Evolutionary conservation across 2,797 vertebrate species (phyloP).

Genomic region (Helostoma temminkii): DNA sequence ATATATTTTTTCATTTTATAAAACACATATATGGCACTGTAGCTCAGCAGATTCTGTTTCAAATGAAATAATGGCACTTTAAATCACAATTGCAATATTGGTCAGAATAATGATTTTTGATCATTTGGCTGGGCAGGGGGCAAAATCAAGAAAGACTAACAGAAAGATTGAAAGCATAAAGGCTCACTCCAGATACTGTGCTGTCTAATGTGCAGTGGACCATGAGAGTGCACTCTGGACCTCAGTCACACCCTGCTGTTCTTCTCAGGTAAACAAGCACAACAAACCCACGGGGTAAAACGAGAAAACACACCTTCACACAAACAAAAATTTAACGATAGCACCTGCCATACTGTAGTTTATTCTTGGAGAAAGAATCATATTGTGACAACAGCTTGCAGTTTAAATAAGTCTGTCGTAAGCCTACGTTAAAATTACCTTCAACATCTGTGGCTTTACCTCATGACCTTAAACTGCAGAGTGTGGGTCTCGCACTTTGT

Average conservation of each 20-base stretch:
- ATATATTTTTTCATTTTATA: too few relatives aligned
- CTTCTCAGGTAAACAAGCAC: conserved; percentile 67
- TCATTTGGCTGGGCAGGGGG: not conserved
- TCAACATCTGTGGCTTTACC: conserved; percentile 51
- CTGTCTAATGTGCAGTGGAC: conserved; percentile 61
- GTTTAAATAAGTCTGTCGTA: conserved; percentile 10
- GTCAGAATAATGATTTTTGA: not conserved
- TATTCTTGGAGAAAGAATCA: not conserved
- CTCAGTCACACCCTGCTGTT: conserved; percentile 71
- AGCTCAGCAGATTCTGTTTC: too few relatives aligned
- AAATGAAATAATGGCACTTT: not conserved
- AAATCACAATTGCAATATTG: not conserved
- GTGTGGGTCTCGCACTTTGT: not conserved
- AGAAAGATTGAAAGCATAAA: conserved; percentile 32
- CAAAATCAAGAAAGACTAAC: conserved; percentile 20
- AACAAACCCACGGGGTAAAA: conserved; percentile 45
- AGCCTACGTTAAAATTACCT: conserved; percentile 57
- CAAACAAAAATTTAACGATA: conserved; percentile 21
- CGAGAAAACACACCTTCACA: conserved; percentile 15
- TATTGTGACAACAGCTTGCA: not conserved
- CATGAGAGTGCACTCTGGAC: conserved; percentile 59
- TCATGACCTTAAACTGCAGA: conserved; percentile 25
- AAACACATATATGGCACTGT: too few relatives aligned
- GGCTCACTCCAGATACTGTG: conserved; percentile 51
- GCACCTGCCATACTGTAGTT: conserved; percentile 4